These are phyloP conservation scores for Meganola albula DNA, from an alignment of 2,888 invertebrate genomes.

Conservation along the genomic window DNA sequence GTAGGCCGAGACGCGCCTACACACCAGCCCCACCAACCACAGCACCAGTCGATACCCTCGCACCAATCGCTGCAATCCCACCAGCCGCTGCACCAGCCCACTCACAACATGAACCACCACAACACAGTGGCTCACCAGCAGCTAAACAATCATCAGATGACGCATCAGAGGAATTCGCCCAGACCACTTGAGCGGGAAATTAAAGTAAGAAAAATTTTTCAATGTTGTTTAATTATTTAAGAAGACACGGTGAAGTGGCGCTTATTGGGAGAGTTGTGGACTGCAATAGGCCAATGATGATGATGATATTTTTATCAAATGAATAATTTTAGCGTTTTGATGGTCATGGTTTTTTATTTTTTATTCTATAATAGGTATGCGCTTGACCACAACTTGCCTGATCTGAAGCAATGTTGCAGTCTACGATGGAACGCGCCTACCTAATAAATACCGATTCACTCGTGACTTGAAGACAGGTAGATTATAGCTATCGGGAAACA, in stretches of 20 bases:
- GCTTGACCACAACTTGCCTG: no score
- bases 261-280: background rate
- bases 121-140: slow-evolving; percentile 37
- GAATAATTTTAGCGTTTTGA: background rate
- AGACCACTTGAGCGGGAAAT: slow-evolving; percentile 60
- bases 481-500: no score
- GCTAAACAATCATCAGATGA: slow-evolving; percentile 45
- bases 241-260: no score
- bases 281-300: background rate
- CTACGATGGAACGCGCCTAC: no score
- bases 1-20: slow-evolving; percentile 63
- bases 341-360: background rate
- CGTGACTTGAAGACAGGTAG: no score
- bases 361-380: background rate
- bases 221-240: no score
- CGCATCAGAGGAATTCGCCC: slow-evolving; percentile 59
- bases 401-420: no score
- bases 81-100: slow-evolving; percentile 18
- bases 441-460: no score
- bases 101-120: slow-evolving; percentile 47
- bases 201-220: no score
- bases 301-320: background rate
- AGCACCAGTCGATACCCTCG: slow-evolving; percentile 34
- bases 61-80: slow-evolving; percentile 25
- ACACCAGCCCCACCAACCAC: slow-evolving; percentile 30